phyloP scores from a whole-genome alignment of 1,140 invertebrate species.

The Mactra quadrangularis region DNA sequence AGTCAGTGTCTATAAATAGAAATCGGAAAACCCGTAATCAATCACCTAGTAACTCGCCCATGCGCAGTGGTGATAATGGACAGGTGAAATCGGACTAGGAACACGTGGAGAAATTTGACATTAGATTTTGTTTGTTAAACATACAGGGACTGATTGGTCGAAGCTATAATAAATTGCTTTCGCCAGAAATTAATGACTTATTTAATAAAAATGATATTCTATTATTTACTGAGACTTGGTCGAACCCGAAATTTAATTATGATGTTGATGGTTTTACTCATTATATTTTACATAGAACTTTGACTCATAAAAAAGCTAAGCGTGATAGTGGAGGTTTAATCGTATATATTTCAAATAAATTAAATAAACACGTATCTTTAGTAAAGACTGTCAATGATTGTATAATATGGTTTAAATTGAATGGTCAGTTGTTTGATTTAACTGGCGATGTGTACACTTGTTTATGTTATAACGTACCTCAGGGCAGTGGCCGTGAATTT shows the following conservation, averaged over 20 bases:
- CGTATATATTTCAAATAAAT: conserved; percentile 5
- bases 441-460: conserved; percentile 19
- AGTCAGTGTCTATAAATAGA: background rate
- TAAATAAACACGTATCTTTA: conserved; percentile 18
- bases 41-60: too few relatives aligned
- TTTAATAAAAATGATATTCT: conserved; percentile 31
- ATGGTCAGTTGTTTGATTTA: conserved; percentile 18
- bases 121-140: conserved; percentile 38
- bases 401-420: conserved; percentile 28
- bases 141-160: conserved; percentile 28
- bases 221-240: conserved; percentile 37
- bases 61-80: background rate
- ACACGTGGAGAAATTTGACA: conserved; percentile 1
- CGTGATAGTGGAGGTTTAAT: conserved; percentile 36
- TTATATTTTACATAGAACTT: conserved; percentile 24
- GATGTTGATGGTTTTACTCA: background rate
- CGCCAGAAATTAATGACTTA: conserved; percentile 10
- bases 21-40: too few relatives aligned
- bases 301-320: conserved; percentile 5
- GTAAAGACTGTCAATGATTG: conserved; percentile 16
- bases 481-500: conserved; percentile 23
- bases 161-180: conserved; percentile 33
- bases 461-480: conserved; percentile 35
- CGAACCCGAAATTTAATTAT: conserved; percentile 33
- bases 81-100: background rate